Evolutionary conservation across 2,888 invertebrate species (phyloP), one percentile per base, ranked within the genome.

Genomic region (Dyspetes luteomarginatus): DNA sequence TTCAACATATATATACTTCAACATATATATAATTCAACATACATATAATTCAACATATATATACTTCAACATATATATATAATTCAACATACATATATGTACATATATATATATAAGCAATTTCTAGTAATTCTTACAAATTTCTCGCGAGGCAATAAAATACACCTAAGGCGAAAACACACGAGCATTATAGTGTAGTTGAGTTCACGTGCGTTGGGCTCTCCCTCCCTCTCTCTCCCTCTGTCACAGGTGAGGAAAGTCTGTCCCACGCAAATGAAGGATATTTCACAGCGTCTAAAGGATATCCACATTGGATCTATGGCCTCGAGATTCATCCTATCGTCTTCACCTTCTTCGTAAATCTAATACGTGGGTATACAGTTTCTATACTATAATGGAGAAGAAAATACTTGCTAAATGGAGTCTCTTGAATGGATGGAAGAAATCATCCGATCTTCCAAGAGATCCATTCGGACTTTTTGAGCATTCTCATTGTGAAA

Each of bases 191-290:
- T 55, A 15, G 12, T 48, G 72, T 36, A 19, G 68, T 58, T 22
- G 60, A 48, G 45, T 22, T 45, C 48, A 22, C 68, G 55, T 52
- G 76, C 50, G 60, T n/a, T n/a, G n/a, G n/a, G n/a, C n/a, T n/a
- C n/a, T n/a, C n/a, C n/a, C n/a, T n/a, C n/a, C n/a, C n/a, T n/a
- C n/a, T n/a, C n/a, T n/a, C n/a, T n/a, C n/a, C n/a, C 60, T 19
- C 52, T 60, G 76, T 69, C 52, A 62, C 76, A 68, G 76, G 76
- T 69, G 68, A 76, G 68, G 76, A 76, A 68, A 76, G 76, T 76
- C 76, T 76, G 68, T 68, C 76, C 68, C 76, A 68, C 76, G 26
- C n/a, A 36, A 50, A 60, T 68, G 45, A 22, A 56, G 24, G 55
- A 69, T 36, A 48, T 71, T 71, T 71, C 71, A 60, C 71, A 50